Evolutionary conservation across 2,888 invertebrate species (phyloP).

Genomic region (Drosophila testacea): DNA sequence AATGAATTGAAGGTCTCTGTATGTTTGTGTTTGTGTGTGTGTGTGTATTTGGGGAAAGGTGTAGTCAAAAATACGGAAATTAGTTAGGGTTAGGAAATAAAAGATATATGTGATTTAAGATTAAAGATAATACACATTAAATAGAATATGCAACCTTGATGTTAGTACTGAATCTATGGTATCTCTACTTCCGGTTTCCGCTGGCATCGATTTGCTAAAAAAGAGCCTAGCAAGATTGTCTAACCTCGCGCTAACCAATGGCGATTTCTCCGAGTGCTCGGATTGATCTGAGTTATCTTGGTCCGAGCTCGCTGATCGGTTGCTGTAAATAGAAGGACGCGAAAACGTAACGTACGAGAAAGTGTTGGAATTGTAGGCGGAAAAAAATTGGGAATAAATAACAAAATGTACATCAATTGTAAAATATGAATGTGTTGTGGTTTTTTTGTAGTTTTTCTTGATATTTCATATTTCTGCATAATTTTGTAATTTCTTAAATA

Average conservation of each 20-base stretch:
- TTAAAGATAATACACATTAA: constrained; percentile 56
- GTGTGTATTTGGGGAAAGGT: neutral
- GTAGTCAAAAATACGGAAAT: constrained; percentile 35
- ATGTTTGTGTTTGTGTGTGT: constrained; percentile 6
- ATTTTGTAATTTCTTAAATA: constrained; percentile 30
- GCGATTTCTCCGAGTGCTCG: constrained; percentile 87
- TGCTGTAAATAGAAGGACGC: constrained; percentile 83
- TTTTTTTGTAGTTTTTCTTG: constrained; percentile 5
- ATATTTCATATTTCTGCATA: constrained; percentile 10
- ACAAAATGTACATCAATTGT: constrained; percentile 11
- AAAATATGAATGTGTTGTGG: constrained; percentile 7
- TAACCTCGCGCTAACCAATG: constrained; percentile 89
- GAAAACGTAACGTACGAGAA: constrained; percentile 39
- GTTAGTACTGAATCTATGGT: constrained; percentile 85
- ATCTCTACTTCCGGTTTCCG: constrained; percentile 85
- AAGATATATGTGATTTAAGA: constrained; percentile 23
- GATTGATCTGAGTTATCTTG: constrained; percentile 86
- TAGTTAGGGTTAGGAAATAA: constrained; percentile 39
- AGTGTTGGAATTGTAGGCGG: constrained; percentile 29
- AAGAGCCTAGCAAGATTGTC: constrained; percentile 91
- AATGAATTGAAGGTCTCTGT: constrained; percentile 37
- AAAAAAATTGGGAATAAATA: constrained; percentile 23
- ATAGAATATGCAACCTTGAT: constrained; percentile 84
- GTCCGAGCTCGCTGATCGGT: constrained; percentile 88
- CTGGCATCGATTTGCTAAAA: constrained; percentile 87